A percentile compares a stretch with the other conserved stretches of the same genome.
phyloP scores from a whole-genome alignment of 1,140 invertebrate species.

The Zaprionus inermis region DNA sequence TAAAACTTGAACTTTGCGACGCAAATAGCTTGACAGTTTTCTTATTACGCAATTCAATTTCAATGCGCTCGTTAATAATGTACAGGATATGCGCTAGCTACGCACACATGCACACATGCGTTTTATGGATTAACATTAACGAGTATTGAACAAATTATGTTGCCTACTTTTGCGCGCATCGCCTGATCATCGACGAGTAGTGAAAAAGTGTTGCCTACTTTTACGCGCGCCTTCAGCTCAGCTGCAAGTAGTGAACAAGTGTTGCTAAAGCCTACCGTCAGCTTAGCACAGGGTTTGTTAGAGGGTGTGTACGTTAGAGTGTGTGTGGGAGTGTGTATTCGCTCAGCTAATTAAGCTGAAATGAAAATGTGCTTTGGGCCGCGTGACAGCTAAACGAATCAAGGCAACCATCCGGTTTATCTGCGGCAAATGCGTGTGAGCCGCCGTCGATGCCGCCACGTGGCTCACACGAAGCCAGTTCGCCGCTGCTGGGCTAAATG shows the following conservation, averaged over 20 bases:
- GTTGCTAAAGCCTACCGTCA: slow-evolving; percentile 13
- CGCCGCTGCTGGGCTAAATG: slow-evolving; percentile 44
- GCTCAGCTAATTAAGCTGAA: slow-evolving; percentile 69
- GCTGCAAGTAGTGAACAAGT: too few relatives aligned
- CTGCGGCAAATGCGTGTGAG: slow-evolving; percentile 17
- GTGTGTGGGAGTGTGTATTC: slow-evolving; percentile 20
- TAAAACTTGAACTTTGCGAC: neutral
- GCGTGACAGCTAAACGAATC: slow-evolving; percentile 32
- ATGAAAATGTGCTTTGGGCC: slow-evolving; percentile 50
- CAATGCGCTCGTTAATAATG: neutral
- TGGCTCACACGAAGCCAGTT: neutral
- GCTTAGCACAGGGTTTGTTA: neutral
- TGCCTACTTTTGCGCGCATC: slow-evolving; percentile 38
- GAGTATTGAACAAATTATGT: slow-evolving; percentile 40
- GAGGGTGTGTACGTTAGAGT: slow-evolving; percentile 2
- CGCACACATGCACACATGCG: neutral
- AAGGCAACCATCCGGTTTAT: slow-evolving; percentile 39
- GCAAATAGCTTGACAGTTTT: neutral
- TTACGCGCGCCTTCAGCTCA: too few relatives aligned
- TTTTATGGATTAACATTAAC: neutral
- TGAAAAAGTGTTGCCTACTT: too few relatives aligned
- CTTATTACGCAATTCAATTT: neutral
- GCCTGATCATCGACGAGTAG: neutral
- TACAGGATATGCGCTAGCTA: slow-evolving; percentile 5
- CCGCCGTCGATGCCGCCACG: neutral